A percentile compares a stretch with the other conserved stretches of the same genome.
phyloP scores from a whole-genome alignment of 2,113 vertebrate species.

The Macrotis lagotis region DNA sequence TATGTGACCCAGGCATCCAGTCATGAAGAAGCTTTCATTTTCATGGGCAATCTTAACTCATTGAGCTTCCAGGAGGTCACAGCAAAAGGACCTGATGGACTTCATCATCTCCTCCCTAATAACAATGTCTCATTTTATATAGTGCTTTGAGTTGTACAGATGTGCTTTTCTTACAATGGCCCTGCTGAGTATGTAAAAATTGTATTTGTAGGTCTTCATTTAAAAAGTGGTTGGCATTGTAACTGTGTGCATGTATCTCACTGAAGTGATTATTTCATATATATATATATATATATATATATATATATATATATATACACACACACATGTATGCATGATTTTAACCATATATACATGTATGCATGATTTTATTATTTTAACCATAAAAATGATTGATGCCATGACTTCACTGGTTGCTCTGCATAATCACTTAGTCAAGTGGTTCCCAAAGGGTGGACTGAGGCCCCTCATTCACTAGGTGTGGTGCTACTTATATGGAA shows the following conservation, averaged over 20 bases:
- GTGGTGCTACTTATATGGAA: neutral
- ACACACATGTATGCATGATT: too few relatives aligned
- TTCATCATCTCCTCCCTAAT: neutral
- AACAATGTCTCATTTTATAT: neutral
- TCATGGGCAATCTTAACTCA: neutral
- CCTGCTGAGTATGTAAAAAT: neutral
- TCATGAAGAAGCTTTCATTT: neutral
- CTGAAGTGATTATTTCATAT: neutral
- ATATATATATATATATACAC: too few relatives aligned
- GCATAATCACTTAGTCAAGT: neutral
- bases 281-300: neutral
- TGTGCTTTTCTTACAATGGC: neutral
- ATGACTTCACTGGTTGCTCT: neutral
- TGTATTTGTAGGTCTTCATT: neutral
- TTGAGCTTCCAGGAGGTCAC: neutral
- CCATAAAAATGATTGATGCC: neutral
- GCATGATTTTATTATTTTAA: too few relatives aligned
- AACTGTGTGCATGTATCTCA: neutral
- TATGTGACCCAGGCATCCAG: neutral
- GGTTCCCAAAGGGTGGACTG: neutral
- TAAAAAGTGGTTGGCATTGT: neutral
- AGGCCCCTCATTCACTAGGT: neutral
- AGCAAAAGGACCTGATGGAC: neutral
- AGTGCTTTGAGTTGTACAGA: neutral
- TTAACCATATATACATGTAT: too few relatives aligned